Evolutionary conservation across 2,797 vertebrate genomes (phyloP), one percentile per base, ranked within the genome.

Genomic region (Phrynocephalus forsythii): DNA sequence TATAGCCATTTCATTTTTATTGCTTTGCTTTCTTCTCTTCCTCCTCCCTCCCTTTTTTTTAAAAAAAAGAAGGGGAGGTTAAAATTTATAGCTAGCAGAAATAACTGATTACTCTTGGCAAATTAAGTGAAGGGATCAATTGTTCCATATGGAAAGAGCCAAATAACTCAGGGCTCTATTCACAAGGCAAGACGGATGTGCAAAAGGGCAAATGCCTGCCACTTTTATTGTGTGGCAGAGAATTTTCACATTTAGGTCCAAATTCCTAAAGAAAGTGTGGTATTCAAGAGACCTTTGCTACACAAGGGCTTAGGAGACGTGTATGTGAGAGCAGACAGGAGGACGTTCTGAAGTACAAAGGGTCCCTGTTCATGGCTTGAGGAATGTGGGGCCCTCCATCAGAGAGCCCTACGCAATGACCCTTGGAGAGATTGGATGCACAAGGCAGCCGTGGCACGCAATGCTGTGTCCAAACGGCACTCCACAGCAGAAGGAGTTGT

Each of bases 141-240:
- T 97, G 96, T 97, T 96, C 96, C 96, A 95, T 96, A 97, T 0
- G 95, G 96, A 94, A 92, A 93, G 94, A 96, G 95, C 95, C 96
- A 96, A 94, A 95, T 92, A 92, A 94, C 93, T 89, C 75, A 16
- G 83, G 89, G 91, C 94, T 92, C 94, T 95, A 95, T 96, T 97
- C 96, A 96, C 94, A 90, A 91, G 91, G 92, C 85, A 96, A 97
- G 96, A 97, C 93, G 94, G 95, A 96, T 96, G 96, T 96, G 94
- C 38, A 92, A 95, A 96, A 96, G 96, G 96, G 95, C 96, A 96
- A 90, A 94, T 92, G 93, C 88, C 89, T 88, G 95, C 95, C 94
- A 94, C 94, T 95, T 95, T 95, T 94, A 96, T 95, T 96, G 95
- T 96, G 94, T 92, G 93, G 89, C 1, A 22, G 89, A 95, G 94